Conservation (phyloP, 2,797 vertebrate species). For the Rhabdophis nuchalis region DNA sequence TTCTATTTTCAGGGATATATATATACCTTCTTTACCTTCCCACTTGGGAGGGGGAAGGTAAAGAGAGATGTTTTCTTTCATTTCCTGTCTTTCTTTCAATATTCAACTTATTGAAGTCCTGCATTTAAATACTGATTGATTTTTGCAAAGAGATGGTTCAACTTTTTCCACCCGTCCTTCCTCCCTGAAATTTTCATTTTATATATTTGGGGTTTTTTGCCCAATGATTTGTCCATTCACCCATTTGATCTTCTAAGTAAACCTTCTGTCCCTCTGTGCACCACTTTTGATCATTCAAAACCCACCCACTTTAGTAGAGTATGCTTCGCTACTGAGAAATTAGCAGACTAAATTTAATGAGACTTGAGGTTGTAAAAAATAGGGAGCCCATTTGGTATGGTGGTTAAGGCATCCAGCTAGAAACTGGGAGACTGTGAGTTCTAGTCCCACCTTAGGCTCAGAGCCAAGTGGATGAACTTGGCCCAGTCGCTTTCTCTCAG, state of each 20-base stretch:
- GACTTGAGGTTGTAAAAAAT: neutral
- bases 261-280: neutral
- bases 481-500: neutral
- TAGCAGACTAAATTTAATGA: neutral
- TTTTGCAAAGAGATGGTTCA: neutral
- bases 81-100: neutral
- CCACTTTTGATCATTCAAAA: neutral
- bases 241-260: neutral
- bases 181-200: constrained; percentile 24
- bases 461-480: neutral
- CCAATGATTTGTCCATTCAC: neutral
- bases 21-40: too few species aligned
- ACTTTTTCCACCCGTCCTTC: constrained; percentile 12
- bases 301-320: neutral
- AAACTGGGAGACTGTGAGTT: neutral
- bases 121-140: constrained; percentile 40
- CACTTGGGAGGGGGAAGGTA: rapidly evolving
- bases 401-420: neutral
- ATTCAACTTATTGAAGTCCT: neutral
- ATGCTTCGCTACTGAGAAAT: neutral
- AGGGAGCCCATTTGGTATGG: neutral
- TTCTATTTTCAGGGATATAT: constrained; percentile 29
- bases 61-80: neutral
- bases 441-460: neutral
- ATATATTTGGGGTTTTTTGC: constrained; percentile 5